phyloP scores from a whole-genome alignment of 1,140 invertebrate species.

The Glomeris maerens region DNA sequence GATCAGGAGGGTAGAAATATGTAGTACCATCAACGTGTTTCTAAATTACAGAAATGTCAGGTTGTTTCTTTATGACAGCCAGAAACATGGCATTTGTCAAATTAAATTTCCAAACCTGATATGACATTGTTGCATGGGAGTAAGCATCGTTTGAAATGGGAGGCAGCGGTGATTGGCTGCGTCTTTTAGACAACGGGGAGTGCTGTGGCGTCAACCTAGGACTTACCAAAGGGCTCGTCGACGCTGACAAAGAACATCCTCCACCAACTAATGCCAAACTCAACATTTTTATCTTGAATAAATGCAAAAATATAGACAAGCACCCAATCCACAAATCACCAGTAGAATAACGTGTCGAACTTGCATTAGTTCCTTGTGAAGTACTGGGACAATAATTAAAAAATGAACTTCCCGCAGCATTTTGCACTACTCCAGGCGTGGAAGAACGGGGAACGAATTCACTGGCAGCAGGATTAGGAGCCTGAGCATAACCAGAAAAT shows the following conservation, averaged over 20 bases:
- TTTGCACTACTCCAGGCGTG: slow-evolving; percentile 15
- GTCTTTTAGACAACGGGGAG: slow-evolving; percentile 28
- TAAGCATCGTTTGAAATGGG: not conserved
- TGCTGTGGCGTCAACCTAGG: slow-evolving; percentile 15
- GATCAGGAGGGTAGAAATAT: slow-evolving; percentile 62
- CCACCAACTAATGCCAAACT: not conserved
- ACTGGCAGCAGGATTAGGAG: slow-evolving; percentile 17
- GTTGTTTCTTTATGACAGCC: slow-evolving; percentile 14
- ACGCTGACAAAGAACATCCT: not conserved
- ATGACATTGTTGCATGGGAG: slow-evolving; percentile 1
- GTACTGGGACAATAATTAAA: slow-evolving; percentile 11
- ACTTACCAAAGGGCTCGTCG: not conserved
- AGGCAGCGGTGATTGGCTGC: not conserved
- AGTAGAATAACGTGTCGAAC: not conserved
- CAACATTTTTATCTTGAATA: not conserved
- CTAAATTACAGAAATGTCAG: slow-evolving; percentile 32
- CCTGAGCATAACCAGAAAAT: slow-evolving; percentile 7
- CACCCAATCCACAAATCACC: not conserved
- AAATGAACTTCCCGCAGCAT: slow-evolving; percentile 20
- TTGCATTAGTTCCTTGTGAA: slow-evolving; percentile 3
- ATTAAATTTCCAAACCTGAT: not conserved
- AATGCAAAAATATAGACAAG: not conserved
- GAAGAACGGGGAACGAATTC: slow-evolving; percentile 17
- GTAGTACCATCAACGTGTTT: slow-evolving; percentile 88
- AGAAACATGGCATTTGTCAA: slow-evolving; percentile 30